Percentiles rank a stretch among this genome's conserved stretches.
phyloP scores from a whole-genome alignment of 64 coral and sea anemone species.

The Platygyra sinensis region DNA sequence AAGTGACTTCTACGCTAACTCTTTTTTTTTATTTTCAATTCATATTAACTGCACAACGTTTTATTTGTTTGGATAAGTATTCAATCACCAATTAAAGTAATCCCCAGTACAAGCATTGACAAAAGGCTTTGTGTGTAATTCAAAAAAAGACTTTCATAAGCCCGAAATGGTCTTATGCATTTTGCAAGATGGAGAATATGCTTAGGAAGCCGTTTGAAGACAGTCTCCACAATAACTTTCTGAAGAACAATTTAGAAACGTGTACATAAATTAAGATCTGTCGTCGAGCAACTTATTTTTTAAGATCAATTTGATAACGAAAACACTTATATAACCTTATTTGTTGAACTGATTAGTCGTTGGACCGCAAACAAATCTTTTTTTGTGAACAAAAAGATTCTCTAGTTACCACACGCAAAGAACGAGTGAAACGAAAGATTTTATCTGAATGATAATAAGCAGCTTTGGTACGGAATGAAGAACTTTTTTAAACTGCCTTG shows the following conservation, averaged over 20 bases:
- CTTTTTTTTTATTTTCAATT: constrained; percentile 1
- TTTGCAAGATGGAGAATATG: neutral
- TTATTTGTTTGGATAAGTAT: constrained; percentile 22
- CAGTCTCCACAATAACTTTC: neutral
- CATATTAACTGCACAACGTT: constrained; percentile 14
- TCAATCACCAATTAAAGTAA: constrained; percentile 43
- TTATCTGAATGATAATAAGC: neutral
- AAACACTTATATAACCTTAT: neutral
- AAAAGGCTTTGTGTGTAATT: constrained; percentile 2
- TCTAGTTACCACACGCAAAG: neutral
- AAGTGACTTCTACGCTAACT: neutral
- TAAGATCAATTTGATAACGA: neutral
- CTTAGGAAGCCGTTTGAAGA: neutral
- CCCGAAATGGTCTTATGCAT: neutral
- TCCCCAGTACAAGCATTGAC: neutral
- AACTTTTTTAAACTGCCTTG: too few relatives aligned
- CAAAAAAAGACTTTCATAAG: neutral
- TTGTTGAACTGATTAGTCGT: neutral
- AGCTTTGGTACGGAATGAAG: too few relatives aligned
- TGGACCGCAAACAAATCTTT: neutral
- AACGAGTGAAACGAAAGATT: neutral
- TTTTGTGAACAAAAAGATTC: neutral
- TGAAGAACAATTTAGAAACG: neutral
- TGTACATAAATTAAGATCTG: neutral
- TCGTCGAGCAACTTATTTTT: neutral